Evolutionary conservation across 2,113 vertebrate species (phyloP).

Genomic region (Dasyornis broadbenti): DNA sequence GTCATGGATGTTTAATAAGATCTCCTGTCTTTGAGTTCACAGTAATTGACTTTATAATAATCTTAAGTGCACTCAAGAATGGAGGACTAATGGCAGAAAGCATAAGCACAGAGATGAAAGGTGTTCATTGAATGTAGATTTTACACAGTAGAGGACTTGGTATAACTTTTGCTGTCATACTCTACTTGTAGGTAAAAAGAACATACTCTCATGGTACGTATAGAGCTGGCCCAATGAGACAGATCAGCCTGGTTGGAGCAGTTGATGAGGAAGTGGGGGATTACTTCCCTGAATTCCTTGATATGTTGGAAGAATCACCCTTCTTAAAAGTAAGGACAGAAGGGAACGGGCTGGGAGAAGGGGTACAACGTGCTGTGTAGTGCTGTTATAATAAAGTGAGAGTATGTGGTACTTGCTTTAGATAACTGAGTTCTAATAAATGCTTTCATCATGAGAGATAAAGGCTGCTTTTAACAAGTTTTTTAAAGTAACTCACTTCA

Average conservation of each 20-base stretch:
- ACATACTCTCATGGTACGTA: conserved; percentile 97
- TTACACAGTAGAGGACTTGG: neutral
- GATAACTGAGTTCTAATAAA: neutral
- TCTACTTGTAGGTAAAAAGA: conserved; percentile 86
- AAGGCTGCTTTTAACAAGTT: neutral
- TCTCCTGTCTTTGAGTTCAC: neutral
- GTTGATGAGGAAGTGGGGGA: conserved; percentile 97
- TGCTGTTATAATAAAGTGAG: neutral
- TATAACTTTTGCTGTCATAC: conserved; percentile 22
- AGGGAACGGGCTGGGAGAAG: conserved; percentile 10
- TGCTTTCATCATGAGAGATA: neutral
- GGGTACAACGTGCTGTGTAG: neutral
- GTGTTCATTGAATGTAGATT: neutral
- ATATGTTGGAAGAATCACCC: conserved; percentile 92
- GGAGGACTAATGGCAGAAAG: neutral
- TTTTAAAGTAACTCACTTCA: conserved; percentile 19
- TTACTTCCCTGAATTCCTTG: conserved; percentile 96
- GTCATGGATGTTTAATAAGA: neutral
- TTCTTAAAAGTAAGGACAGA: conserved; percentile 90
- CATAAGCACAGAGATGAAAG: neutral
- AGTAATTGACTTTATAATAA: neutral
- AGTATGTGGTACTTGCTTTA: neutral
- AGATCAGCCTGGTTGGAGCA: conserved; percentile 97
- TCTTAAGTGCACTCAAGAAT: neutral
- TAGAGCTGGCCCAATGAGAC: conserved; percentile 95